Conservation (phyloP, 2,797 vertebrate genomes). For the Presbytis comata region DNA sequence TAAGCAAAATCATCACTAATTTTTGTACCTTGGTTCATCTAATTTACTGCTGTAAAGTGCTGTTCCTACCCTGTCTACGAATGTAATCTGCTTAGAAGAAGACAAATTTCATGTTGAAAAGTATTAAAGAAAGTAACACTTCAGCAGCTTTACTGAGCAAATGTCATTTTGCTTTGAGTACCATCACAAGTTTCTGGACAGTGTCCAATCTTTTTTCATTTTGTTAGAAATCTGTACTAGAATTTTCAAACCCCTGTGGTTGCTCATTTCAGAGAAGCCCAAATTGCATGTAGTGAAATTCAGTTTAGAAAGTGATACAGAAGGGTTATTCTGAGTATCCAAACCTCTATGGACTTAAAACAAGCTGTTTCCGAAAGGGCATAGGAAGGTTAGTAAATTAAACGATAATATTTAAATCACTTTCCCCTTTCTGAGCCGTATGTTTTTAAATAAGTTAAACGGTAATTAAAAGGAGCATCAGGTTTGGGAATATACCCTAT, state of each 20-base stretch:
- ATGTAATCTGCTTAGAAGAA: constrained; percentile 35
- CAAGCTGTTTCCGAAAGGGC: constrained; percentile 62
- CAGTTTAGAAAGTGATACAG: constrained; percentile 47
- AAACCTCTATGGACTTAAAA: constrained; percentile 59
- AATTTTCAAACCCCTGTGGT: constrained; percentile 57
- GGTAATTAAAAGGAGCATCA: constrained; percentile 76
- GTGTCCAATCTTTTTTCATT: constrained; percentile 62
- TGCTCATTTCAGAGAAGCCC: constrained; percentile 55
- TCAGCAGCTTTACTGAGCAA: constrained; percentile 52
- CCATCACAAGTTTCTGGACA: constrained; percentile 55
- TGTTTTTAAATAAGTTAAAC: constrained; percentile 73
- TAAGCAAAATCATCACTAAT: constrained; percentile 22
- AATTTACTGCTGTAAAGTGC: constrained; percentile 23
- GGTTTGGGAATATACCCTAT: constrained; percentile 61
- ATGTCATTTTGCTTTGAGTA: constrained; percentile 49
- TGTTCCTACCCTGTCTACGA: background rate
- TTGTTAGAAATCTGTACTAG: constrained; percentile 55
- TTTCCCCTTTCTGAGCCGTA: constrained; percentile 66
- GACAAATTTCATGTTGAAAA: constrained; percentile 46
- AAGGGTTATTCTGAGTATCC: constrained; percentile 46
- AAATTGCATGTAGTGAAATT: constrained; percentile 62
- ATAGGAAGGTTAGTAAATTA: constrained; percentile 73
- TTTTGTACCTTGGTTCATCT: background rate
- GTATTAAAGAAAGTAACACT: background rate
- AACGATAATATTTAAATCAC: constrained; percentile 73